phyloP scores from a whole-genome alignment of 2,113 vertebrate species.

The Cynocephalus volans region DNA sequence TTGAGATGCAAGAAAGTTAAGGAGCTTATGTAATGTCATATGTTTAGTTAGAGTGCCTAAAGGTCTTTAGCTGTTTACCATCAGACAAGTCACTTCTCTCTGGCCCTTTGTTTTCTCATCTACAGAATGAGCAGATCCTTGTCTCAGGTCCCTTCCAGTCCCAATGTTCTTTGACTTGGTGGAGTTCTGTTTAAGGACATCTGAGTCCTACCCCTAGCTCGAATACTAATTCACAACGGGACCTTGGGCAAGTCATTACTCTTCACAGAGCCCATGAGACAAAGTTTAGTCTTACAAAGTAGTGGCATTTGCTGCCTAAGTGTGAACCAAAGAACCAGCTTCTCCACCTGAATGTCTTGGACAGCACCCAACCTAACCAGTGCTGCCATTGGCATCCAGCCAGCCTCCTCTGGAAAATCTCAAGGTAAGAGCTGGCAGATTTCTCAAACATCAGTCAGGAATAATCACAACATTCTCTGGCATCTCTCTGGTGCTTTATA shows the following conservation, averaged over 20 bases:
- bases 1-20: background rate
- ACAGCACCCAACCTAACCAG: background rate
- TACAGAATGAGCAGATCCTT: background rate
- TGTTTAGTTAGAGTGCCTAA: background rate
- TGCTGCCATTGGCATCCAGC: background rate
- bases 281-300: background rate
- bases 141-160: background rate
- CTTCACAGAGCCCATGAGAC: background rate
- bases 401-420: background rate
- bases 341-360: background rate
- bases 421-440: background rate
- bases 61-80: background rate
- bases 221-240: background rate
- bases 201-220: background rate
- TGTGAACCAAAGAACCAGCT: background rate
- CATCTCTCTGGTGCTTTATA: background rate
- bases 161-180: background rate
- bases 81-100: background rate
- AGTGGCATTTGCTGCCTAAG: background rate
- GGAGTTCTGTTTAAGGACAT: background rate
- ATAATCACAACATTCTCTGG: background rate
- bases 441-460: background rate
- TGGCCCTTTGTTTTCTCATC: background rate
- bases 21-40: background rate
- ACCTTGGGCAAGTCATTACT: background rate